Evolutionary conservation across 2,888 invertebrate genomes (phyloP).

Genomic region (Aporophyla nigra): DNA sequence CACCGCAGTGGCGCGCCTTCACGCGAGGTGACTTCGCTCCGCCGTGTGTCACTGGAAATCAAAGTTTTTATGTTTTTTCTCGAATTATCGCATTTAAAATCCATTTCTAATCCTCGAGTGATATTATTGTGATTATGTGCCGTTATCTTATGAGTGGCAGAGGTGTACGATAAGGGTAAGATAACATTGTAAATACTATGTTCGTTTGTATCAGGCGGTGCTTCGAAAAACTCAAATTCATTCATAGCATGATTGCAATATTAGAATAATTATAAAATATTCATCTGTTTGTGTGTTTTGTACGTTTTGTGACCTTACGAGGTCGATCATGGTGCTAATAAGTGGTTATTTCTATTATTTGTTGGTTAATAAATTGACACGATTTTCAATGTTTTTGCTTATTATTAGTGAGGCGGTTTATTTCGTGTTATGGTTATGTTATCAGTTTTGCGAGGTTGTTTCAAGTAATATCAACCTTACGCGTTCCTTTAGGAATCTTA

Average conservation of each 20-base stretch:
- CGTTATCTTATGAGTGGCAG: constrained; percentile 83
- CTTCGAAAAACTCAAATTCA: constrained; percentile 65
- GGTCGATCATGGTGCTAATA: constrained; percentile 11
- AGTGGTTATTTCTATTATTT: constrained; percentile 14
- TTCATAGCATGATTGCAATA: constrained; percentile 54
- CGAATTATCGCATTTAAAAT: constrained; percentile 76
- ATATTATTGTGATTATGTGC: constrained; percentile 88
- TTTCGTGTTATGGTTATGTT: constrained; percentile 56
- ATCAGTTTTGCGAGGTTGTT: constrained; percentile 49
- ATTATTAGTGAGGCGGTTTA: constrained; percentile 22
- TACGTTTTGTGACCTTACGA: constrained; percentile 36
- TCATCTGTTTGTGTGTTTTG: constrained; percentile 39
- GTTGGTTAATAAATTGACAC: constrained; percentile 7
- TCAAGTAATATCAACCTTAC: constrained; percentile 47
- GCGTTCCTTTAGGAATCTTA: constrained; percentile 72
- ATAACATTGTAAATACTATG: constrained; percentile 71
- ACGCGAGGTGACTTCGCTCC: constrained; percentile 76
- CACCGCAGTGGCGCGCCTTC: constrained; percentile 85
- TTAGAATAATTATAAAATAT: constrained; percentile 55
- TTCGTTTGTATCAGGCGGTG: constrained; percentile 78
- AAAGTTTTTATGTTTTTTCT: constrained; percentile 86
- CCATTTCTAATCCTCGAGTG: constrained; percentile 75
- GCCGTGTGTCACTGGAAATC: constrained; percentile 81
- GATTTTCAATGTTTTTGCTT: constrained; percentile 46
- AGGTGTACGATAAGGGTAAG: constrained; percentile 89